Conservation (phyloP, 2,888 invertebrate species). For the Nesidiocoris tenuis region DNA sequence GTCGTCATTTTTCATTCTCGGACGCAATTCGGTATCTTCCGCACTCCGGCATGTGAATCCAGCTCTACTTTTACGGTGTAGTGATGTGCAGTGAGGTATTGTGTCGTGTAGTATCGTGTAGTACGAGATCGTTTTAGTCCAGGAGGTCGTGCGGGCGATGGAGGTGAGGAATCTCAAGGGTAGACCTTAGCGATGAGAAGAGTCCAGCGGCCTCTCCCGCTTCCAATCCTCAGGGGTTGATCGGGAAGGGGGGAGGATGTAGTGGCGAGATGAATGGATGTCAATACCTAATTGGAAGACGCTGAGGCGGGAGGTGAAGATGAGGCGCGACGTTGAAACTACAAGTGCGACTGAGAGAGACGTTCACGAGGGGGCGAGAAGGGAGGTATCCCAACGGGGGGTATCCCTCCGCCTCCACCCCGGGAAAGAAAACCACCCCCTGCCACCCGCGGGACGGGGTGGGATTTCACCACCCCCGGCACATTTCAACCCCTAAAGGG, state of each 20-base stretch:
- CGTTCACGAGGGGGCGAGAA: not conserved
- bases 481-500: constrained; percentile 8
- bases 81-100: too few species aligned
- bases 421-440: constrained; percentile 11
- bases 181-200: too few species aligned
- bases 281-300: constrained; percentile 42
- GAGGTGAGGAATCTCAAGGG: not conserved
- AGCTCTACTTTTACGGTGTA: too few species aligned
- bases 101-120: too few species aligned
- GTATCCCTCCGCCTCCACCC: not conserved
- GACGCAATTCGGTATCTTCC: too few species aligned
- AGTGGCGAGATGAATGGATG: constrained; percentile 42
- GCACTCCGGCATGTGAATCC: too few species aligned
- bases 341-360: constrained; percentile 2
- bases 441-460: not conserved
- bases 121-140: too few species aligned
- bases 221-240: not conserved
- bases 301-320: not conserved
- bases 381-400: not conserved
- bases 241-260: not conserved
- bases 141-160: not conserved
- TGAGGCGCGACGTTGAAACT: not conserved
- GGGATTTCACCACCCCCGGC: constrained; percentile 18
- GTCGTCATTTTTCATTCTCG: too few species aligned
- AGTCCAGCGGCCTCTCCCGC: constrained; percentile 9